Evolutionary conservation across 2,888 invertebrate genomes (phyloP), one percentile per base, ranked within the genome.

Genomic region (Drosophila mimetica): DNA sequence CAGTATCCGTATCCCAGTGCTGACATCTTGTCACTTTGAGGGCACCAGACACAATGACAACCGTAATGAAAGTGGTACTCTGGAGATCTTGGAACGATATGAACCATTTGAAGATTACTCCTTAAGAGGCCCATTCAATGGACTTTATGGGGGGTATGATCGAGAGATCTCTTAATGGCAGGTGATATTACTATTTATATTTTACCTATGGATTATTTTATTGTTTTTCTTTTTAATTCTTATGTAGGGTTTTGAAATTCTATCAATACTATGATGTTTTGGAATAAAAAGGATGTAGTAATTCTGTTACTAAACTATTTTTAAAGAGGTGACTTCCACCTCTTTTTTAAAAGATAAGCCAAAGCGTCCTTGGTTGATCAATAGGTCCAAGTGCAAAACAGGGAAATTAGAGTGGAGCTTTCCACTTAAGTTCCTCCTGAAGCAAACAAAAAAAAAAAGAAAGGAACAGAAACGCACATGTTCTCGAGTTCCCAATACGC

Each of bases 21-120:
- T 48, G 69, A 57, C 69, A 67, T 67, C 66, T 55, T 66, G 39
- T 65, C 65, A 47, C 65, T 46, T 34, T 14, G 25, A 30, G n/a
- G 1, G 16, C 9, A 8, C 34, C 46, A 30, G 8, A 57, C 42
- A 44, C 30, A n/a, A 39, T 16, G 34, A 47, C 34, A 66, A 64
- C 14, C 25, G 18, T 52, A 52, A 52, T 55, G 52, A 36, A 18
- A 52, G 52, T 55, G 34, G 8, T 25, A 16, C 34, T 50, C 34
- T 36, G 25, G n/a, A 36, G 55, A 55, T 55, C 25, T 52, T 18
- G 22, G 18, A 16, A 2, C 25, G 55, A 48, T 47, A 55, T 36
- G 18, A 18, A 13, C 7, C 36, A 25, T 39, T 51, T 37, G 25
- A 7, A 37, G 55, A 55, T 51, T n/a, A 16, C 53, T 37, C 18